Base-by-base conservation (phyloP, 2,888 invertebrate species). In the Ochropleura plecta region DNA sequence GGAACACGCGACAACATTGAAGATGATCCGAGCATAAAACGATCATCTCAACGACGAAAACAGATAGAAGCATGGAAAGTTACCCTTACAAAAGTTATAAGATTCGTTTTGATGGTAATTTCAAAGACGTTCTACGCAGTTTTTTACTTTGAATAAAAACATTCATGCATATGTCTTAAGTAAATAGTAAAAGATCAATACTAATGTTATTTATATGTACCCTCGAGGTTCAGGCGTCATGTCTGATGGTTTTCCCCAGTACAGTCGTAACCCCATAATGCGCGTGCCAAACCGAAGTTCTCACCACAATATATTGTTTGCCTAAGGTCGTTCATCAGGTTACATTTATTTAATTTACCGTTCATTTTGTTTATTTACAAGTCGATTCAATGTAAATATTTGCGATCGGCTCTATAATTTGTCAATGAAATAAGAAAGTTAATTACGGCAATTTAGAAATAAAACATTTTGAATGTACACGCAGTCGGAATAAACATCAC, bases 201-300 rank as follows among this genome's bases (percentile, higher is more conserved):
- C 48, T 57, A 53, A 6, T n/a, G 64, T 64, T 73, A 75, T 77
- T 77, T 66, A 18, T 70, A 81, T 73, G 51, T 86, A 70, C 63
- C 60, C 76, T 68, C 59, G 20, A 67, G 46, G 60, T 51, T 62
- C 49, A 55, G 48, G 44, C 59, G 51, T 70, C 20, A 70, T 67
- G 79, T 68, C 65, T 67, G 70, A 72, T 48, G 77, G 80, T 68
- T 85, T 82, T 77, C 62, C 78, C 85, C 69, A 73, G 20, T 4
- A 40, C 9, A 16, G 46, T 63, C 9, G 42, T 48, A 68, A 51
- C 30, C 30, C 67, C 62, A 44, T 68, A 57, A 44, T 20, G 70
- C 66, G 84, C 84, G 78, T 84, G 84, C 18, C 49, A 20, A 63
- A 44, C 78, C 78, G 62, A 74, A 70, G 42, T 83, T 74, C 64